Conservation (phyloP, 2,888 invertebrate genomes). For the Thereva unica region DNA sequence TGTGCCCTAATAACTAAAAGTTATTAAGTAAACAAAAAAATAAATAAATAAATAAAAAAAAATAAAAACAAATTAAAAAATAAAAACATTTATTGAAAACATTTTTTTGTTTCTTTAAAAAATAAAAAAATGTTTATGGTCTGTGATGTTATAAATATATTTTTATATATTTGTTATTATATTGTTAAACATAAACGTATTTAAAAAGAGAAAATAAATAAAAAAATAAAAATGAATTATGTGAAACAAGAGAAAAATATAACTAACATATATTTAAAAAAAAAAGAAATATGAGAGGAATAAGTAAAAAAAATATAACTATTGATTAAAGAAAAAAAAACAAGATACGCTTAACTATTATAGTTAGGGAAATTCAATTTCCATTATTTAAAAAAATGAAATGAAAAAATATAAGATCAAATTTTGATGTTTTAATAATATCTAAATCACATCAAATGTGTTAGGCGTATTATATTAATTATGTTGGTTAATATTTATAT, state of each 20-base stretch:
- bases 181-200: slow-evolving; percentile 45
- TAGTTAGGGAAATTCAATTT: slow-evolving; percentile 33
- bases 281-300: slow-evolving; percentile 31
- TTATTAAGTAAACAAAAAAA: slow-evolving; percentile 37
- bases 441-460: slow-evolving; percentile 25
- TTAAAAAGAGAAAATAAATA: slow-evolving; percentile 41
- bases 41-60: no score
- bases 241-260: slow-evolving; percentile 24
- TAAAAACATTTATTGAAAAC: slow-evolving; percentile 39
- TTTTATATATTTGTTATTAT: slow-evolving; percentile 50
- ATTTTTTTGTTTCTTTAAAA: slow-evolving; percentile 36
- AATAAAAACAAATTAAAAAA: slow-evolving; percentile 35
- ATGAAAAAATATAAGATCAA: slow-evolving; percentile 27
- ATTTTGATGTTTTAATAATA: slow-evolving; percentile 5
- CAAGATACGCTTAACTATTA: slow-evolving; percentile 40
- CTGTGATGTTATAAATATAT: slow-evolving; percentile 51
- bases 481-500: slow-evolving; percentile 7
- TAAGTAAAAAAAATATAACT: no score
- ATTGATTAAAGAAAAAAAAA: slow-evolving; percentile 36
- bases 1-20: slow-evolving; percentile 33
- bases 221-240: slow-evolving; percentile 16
- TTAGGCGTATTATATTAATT: slow-evolving; percentile 25
- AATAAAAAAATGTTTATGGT: slow-evolving; percentile 47
- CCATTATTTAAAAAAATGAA: slow-evolving; percentile 22
- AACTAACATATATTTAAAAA: slow-evolving; percentile 39